Conservation (phyloP, 2,113 vertebrate genomes). For the Sterrhoptilus dennistouni region DNA sequence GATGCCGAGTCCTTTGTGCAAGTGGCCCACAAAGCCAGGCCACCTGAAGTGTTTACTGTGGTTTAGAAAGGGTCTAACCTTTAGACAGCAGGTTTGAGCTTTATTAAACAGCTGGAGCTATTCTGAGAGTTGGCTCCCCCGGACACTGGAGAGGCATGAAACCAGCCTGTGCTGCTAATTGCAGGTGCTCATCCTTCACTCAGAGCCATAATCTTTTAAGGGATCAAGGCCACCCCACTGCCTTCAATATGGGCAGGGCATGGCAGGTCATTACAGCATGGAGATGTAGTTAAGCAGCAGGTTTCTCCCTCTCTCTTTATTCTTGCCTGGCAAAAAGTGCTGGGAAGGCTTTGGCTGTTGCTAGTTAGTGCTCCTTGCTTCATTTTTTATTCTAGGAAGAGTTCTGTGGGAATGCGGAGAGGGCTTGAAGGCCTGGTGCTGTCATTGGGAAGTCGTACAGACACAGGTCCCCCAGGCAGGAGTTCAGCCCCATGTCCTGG, state of each 20-base stretch:
- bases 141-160: background rate
- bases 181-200: slow-evolving; percentile 28
- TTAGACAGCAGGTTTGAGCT: slow-evolving; percentile 33
- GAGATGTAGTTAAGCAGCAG: background rate
- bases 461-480: background rate
- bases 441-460: rapidly evolving
- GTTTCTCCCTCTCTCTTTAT: background rate
- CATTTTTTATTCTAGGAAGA: background rate
- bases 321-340: background rate
- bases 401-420: background rate
- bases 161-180: slow-evolving; percentile 36
- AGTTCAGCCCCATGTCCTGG: background rate
- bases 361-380: background rate
- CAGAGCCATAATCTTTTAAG: background rate
- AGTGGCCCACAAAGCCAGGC: background rate
- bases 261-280: background rate
- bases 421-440: background rate
- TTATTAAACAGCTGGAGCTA: slow-evolving; percentile 55
- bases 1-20: background rate
- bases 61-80: slow-evolving; percentile 30
- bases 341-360: background rate
- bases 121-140: background rate
- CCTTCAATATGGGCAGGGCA: background rate
- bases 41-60: background rate
- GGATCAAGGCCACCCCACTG: slow-evolving; percentile 18